Evolutionary conservation across 2,113 vertebrate genomes (phyloP), one percentile per base, ranked within the genome.

Genomic region (Muntiacus reevesi): DNA sequence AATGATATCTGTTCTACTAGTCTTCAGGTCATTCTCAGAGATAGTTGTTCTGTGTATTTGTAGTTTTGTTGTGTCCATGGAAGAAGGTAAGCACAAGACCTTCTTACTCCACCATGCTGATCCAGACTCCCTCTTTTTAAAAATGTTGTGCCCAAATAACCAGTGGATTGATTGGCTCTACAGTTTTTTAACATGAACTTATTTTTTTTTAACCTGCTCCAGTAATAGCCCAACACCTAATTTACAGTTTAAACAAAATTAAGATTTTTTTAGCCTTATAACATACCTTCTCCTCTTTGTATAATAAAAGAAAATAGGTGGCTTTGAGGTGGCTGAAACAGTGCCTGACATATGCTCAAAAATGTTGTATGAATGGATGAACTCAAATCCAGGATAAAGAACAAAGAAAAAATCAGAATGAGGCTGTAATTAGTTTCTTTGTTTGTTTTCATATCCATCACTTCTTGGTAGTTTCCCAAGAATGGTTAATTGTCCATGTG

Each of bases 171-270:
- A 59, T 64, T 60, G 23, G 6, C 45, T 97, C 94, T 95, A 97
- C 57, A 87, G 86, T 91, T 92, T 64, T 95, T 86, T 76, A 19
- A 95, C 1, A 0, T 52, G 30, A 97, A 95, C 64, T 62, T 14
- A n/a, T 95, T 97, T 95, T 97, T 97, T 94, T 97, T 96, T 74
- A 97, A 36, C 47, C 60, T 96, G 27, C 94, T 97, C 93, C 90
- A 85, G 62, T 97, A 94, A 92, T 97, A 97, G 78, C 90, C 97
- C 78, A 47, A 17, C 17, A 78, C 76, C 45, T 71, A n/a, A 45
- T 90, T 94, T 55, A 78, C 7, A 55, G 55, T 91, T 55, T 60
- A 87, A 86, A 93, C 5, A 93, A 59, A 19, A 57, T 28, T 89
- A 67, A 71, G 40, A 78, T 45, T 62, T 92, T 95, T 89, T 82